Conservation (phyloP, 2,113 vertebrate genomes). For the Tachysurus fulvidraco region DNA sequence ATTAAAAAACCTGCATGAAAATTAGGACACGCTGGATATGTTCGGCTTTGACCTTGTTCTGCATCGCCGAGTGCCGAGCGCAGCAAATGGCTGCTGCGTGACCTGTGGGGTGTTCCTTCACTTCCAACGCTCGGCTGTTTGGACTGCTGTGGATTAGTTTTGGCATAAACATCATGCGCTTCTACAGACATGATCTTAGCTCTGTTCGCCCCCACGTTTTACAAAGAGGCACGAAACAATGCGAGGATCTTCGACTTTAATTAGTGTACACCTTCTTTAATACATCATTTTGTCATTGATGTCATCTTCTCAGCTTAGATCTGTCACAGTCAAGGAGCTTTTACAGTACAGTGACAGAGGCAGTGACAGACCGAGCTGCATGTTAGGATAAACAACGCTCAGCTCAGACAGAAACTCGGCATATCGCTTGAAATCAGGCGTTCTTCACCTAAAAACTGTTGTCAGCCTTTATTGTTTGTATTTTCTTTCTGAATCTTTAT, state of each 20-base stretch:
- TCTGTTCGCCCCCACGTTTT: slow-evolving; percentile 45
- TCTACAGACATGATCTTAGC: slow-evolving; percentile 44
- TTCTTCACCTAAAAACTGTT: not conserved
- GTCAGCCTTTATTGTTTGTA: not conserved
- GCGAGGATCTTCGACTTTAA: slow-evolving; percentile 37
- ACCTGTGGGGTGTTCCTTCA: slow-evolving; percentile 30
- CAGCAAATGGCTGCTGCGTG: slow-evolving; percentile 9
- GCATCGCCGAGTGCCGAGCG: slow-evolving; percentile 29
- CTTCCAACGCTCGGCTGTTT: slow-evolving; percentile 44
- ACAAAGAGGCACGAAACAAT: slow-evolving; percentile 9
- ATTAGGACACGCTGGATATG: slow-evolving; percentile 40
- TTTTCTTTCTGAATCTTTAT: not conserved
- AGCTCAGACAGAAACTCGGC: not conserved
- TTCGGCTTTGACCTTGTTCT: slow-evolving; percentile 50
- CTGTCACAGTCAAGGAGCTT: slow-evolving; percentile 22
- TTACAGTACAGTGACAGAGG: not conserved
- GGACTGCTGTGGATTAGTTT: slow-evolving; percentile 45
- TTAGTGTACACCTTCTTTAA: slow-evolving; percentile 27
- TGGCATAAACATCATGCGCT: slow-evolving; percentile 39
- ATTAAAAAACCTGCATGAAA: slow-evolving; percentile 29
- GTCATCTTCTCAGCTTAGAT: slow-evolving; percentile 26
- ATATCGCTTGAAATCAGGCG: not conserved
- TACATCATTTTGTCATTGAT: slow-evolving; percentile 24
- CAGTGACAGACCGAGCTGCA: slow-evolving; percentile 8
- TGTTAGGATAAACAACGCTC: slow-evolving; percentile 29